phyloP scores from a whole-genome alignment of 2,888 invertebrate species.

The Meteorus cinctellus region DNA sequence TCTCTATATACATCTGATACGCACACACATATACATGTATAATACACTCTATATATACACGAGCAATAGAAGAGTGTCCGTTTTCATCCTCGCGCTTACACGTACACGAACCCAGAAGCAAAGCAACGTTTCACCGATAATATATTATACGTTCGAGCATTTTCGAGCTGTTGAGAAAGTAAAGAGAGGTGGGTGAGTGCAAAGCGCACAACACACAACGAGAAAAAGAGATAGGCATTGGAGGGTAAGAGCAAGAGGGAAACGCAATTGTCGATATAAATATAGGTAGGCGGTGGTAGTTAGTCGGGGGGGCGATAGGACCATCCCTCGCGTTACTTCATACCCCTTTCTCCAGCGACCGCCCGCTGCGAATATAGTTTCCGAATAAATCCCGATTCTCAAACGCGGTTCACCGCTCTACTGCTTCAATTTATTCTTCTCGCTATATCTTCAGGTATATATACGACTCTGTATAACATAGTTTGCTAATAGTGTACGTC shows the following conservation, averaged over 20 bases:
- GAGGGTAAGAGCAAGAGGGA: constrained; percentile 35
- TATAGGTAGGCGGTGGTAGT: constrained; percentile 33
- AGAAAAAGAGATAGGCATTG: constrained; percentile 19
- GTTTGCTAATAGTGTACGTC: constrained; percentile 2
- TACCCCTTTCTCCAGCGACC: constrained; percentile 47
- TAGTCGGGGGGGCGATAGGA: constrained; percentile 37
- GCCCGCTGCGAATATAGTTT: constrained; percentile 67
- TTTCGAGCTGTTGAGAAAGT: constrained; percentile 68
- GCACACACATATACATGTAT: constrained; percentile 14
- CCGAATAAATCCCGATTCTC: constrained; percentile 72
- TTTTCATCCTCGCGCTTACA: constrained; percentile 38
- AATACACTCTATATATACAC: constrained; percentile 29
- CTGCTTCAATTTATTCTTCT: constrained; percentile 68
- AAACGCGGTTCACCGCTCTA: constrained; percentile 66
- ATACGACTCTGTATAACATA: constrained; percentile 19
- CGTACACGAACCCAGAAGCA: constrained; percentile 41
- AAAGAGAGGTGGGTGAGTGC: constrained; percentile 47
- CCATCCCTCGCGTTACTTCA: constrained; percentile 54
- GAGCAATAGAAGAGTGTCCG: constrained; percentile 27
- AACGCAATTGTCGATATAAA: constrained; percentile 34
- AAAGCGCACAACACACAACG: constrained; percentile 13
- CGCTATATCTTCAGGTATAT: constrained; percentile 37
- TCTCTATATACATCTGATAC: constrained; percentile 24
- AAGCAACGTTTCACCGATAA: constrained; percentile 65
- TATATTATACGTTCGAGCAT: constrained; percentile 70